Conservation (phyloP, 1,140 invertebrate species). For the Globodera rostochiensis region DNA sequence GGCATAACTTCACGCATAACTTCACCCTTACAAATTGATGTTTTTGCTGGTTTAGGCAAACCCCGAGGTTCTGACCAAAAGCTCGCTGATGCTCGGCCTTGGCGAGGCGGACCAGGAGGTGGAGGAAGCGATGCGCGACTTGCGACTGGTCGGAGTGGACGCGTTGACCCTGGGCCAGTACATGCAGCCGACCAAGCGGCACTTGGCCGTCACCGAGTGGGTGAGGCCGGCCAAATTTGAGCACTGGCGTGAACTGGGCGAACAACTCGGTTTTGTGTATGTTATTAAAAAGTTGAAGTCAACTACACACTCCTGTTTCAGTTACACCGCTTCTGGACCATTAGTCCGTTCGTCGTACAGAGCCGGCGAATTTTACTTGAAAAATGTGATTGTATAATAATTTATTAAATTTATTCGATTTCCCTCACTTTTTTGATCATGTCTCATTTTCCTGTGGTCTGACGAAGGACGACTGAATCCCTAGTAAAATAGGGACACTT, state of each 20-base stretch:
- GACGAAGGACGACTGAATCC: too few species aligned
- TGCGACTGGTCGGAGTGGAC: conserved; percentile 77
- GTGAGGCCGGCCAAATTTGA: conserved; percentile 93
- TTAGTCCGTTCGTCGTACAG: conserved; percentile 94
- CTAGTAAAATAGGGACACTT: too few species aligned
- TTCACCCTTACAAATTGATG: neutral
- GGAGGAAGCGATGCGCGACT: conserved; percentile 78
- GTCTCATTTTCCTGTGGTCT: too few species aligned
- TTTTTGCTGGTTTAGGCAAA: conserved; percentile 60
- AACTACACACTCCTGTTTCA: neutral
- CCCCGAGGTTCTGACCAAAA: conserved; percentile 86
- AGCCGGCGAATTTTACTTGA: conserved; percentile 76
- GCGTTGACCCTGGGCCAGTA: conserved; percentile 97
- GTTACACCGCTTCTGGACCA: conserved; percentile 93
- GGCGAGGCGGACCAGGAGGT: conserved; percentile 91
- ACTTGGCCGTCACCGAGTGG: conserved; percentile 84
- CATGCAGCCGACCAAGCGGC: conserved; percentile 84
- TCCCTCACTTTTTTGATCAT: too few species aligned
- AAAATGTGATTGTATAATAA: conserved; percentile 47
- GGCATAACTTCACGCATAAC: too few species aligned
- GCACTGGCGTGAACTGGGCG: conserved; percentile 83
- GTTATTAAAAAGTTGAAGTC: neutral
- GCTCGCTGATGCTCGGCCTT: conserved; percentile 95
- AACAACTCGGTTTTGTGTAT: conserved; percentile 81
- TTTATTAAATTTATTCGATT: too few species aligned